phyloP scores from a whole-genome alignment of 2,113 vertebrate genomes.

The Hippocampus mohnikei region DNA sequence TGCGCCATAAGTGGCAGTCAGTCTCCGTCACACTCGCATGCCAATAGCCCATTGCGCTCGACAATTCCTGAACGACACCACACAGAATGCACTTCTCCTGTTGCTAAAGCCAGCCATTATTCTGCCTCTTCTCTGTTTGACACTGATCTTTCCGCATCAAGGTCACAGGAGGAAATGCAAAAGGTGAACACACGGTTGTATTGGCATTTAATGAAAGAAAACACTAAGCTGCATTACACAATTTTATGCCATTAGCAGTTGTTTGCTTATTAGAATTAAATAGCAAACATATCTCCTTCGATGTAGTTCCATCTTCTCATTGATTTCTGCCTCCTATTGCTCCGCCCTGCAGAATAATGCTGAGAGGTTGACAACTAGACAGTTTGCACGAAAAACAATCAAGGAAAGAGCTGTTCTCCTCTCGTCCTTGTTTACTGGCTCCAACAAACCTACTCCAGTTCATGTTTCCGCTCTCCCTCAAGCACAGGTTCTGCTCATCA shows the following conservation, averaged over 20 bases:
- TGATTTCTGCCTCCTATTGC: background rate
- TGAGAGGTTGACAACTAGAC: constrained; percentile 75
- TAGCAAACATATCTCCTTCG: background rate
- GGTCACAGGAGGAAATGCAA: constrained; percentile 75
- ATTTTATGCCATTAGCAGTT: background rate
- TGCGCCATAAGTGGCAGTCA: background rate
- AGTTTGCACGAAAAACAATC: constrained; percentile 86
- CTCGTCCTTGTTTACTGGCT: constrained; percentile 81
- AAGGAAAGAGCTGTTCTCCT: constrained; percentile 87
- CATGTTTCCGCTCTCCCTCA: constrained; percentile 12
- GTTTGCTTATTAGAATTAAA: background rate
- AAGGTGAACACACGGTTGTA: constrained; percentile 75
- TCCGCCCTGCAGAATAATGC: constrained; percentile 76
- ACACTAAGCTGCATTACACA: background rate
- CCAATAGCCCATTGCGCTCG: constrained; percentile 12
- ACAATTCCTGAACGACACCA: constrained; percentile 39
- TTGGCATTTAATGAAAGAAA: background rate
- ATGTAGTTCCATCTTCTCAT: background rate
- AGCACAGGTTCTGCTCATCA: constrained; percentile 30
- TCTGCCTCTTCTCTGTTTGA: constrained; percentile 56
- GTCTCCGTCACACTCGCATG: constrained; percentile 37
- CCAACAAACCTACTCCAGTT: constrained; percentile 45
- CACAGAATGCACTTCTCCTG: constrained; percentile 53
- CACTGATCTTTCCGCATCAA: constrained; percentile 74
- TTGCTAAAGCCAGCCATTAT: background rate